Conservation (phyloP, 2,113 vertebrate species). For the Solenodon paradoxus region DNA sequence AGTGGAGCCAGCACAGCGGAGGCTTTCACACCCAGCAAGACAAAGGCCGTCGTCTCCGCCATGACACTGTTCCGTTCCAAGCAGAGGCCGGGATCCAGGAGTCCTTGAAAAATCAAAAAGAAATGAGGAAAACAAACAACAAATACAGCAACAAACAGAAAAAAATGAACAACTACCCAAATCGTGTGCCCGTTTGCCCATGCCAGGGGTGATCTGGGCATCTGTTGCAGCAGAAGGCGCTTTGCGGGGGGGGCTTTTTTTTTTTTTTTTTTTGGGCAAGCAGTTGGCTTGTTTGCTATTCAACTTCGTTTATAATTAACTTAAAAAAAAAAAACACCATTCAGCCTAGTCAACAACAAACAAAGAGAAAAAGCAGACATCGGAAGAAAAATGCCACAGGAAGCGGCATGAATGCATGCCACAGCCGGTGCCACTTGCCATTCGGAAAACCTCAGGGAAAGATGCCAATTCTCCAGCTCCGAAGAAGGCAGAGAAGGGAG, state of each 20-base stretch:
- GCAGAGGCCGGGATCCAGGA: slow-evolving; percentile 83
- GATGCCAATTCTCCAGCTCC: slow-evolving; percentile 78
- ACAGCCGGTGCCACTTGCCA: slow-evolving; percentile 79
- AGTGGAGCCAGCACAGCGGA: slow-evolving; percentile 83
- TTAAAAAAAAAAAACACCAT: slow-evolving; percentile 66
- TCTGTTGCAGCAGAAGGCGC: slow-evolving; percentile 83
- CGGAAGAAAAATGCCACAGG: slow-evolving; percentile 79
- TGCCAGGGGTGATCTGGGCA: slow-evolving; percentile 85
- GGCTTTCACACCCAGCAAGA: slow-evolving; percentile 86
- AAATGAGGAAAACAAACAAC: slow-evolving; percentile 78
- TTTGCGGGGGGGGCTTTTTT: slow-evolving; percentile 69
- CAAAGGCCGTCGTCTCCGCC: slow-evolving; percentile 88
- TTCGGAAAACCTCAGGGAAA: slow-evolving; percentile 78
- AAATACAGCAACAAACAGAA: slow-evolving; percentile 78
- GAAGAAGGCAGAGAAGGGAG: slow-evolving; percentile 70
- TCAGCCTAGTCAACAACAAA: slow-evolving; percentile 85
- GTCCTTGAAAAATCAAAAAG: slow-evolving; percentile 76
- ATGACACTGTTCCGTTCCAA: slow-evolving; percentile 83
- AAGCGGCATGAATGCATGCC: slow-evolving; percentile 77
- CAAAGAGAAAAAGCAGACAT: slow-evolving; percentile 83
- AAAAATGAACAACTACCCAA: slow-evolving; percentile 75
- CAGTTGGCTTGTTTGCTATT: slow-evolving; percentile 82
- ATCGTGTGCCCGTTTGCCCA: slow-evolving; percentile 76
- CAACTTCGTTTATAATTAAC: slow-evolving; percentile 84
- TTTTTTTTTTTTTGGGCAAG: slow-evolving; percentile 59